Evolutionary conservation across 2,797 vertebrate genomes (phyloP).

Genomic region (Clamator glandarius): DNA sequence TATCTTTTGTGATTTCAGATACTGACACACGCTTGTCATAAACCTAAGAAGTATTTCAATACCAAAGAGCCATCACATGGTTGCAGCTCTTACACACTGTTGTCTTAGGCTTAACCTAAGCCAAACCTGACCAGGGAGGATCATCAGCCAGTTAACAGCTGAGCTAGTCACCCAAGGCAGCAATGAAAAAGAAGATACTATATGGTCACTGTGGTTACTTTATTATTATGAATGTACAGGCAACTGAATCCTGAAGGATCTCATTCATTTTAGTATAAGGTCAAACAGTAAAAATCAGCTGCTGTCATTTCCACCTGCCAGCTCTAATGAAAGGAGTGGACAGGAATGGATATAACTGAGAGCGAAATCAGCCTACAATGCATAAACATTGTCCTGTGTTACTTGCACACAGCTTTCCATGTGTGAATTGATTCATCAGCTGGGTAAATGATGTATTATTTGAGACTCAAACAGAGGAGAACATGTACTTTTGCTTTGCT

Average conservation of each 20-base stretch:
- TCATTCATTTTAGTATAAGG: slow-evolving; percentile 16
- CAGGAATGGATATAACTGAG: background rate
- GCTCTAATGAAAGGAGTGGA: background rate
- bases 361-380: background rate
- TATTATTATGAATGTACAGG: background rate
- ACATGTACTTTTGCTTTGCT: background rate
- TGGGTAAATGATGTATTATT: background rate
- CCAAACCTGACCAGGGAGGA: background rate
- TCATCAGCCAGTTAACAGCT: background rate
- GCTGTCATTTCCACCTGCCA: slow-evolving; percentile 39
- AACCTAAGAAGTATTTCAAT: background rate
- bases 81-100: background rate
- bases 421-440: background rate
- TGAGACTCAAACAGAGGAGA: background rate
- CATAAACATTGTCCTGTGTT: background rate
- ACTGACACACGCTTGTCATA: background rate
- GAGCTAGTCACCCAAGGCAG: background rate
- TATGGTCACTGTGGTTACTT: background rate
- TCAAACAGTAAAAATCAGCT: background rate
- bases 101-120: background rate
- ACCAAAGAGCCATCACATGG: background rate
- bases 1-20: background rate
- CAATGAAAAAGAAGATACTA: background rate
- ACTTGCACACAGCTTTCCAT: background rate
- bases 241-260: slow-evolving; percentile 6